Evolutionary conservation across 2,888 invertebrate species (phyloP).

Genomic region (Allolobophora icterica): DNA sequence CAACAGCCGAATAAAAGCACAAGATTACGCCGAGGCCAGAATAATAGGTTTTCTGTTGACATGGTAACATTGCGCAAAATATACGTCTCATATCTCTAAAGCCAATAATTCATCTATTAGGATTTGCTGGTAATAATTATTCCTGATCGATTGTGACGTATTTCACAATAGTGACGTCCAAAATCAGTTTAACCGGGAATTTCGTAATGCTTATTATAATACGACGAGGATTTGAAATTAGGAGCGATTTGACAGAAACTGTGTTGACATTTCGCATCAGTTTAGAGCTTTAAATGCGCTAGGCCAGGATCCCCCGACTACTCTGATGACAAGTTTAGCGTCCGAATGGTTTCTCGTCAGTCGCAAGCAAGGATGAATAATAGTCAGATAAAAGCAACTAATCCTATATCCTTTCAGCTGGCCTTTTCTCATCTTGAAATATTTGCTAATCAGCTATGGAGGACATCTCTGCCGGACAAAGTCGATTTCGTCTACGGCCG

Average conservation of each 20-base stretch:
- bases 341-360: not conserved
- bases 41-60: not conserved
- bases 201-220: not conserved
- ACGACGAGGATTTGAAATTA: not conserved
- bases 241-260: not conserved
- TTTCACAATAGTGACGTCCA: not conserved
- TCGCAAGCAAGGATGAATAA: constrained; percentile 2
- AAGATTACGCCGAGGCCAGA: no score
- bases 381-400: not conserved
- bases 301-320: not conserved
- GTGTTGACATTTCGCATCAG: not conserved
- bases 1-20: no score
- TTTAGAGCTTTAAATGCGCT: not conserved
- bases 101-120: not conserved
- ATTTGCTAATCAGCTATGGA: constrained; percentile 18
- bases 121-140: not conserved
- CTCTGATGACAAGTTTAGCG: not conserved
- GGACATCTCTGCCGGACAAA: not conserved
- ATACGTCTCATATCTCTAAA: not conserved
- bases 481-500: constrained; percentile 25
- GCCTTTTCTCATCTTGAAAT: constrained; percentile 28
- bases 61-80: not conserved
- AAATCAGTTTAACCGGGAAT: constrained; percentile 25
- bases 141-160: not conserved
- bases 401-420: constrained; percentile 1